Conservation (phyloP, 2,797 vertebrate species). For the Discoglossus pictus region DNA sequence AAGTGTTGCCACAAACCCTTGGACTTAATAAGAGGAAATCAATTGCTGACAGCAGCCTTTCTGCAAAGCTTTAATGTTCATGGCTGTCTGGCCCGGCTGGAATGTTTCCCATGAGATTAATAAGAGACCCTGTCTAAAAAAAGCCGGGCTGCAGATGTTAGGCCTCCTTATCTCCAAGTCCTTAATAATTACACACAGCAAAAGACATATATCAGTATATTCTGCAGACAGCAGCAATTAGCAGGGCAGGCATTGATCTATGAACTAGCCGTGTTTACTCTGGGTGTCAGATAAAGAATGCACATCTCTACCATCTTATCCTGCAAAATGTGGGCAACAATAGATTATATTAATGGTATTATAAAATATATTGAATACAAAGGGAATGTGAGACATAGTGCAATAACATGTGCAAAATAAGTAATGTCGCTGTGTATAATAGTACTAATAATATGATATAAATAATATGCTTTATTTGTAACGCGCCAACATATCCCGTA, state of each 20-base stretch:
- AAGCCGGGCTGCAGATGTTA: conserved; percentile 44
- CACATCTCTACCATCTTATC: too few relatives aligned
- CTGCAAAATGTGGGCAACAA: too few relatives aligned
- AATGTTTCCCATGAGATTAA: not conserved
- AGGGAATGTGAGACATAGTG: too few relatives aligned
- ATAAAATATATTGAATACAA: too few relatives aligned
- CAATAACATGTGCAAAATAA: too few relatives aligned
- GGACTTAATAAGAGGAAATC: conserved; percentile 25
- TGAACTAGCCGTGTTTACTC: not conserved
- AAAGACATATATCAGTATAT: not conserved
- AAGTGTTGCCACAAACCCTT: not conserved
- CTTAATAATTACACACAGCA: conserved; percentile 29
- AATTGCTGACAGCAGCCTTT: conserved; percentile 33
- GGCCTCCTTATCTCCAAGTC: conserved; percentile 19
- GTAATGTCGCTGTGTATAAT: too few relatives aligned
- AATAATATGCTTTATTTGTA: too few relatives aligned
- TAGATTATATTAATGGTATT: too few relatives aligned
- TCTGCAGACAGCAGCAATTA: conserved; percentile 6
- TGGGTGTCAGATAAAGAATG: too few relatives aligned
- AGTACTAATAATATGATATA: too few relatives aligned
- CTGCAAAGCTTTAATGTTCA: conserved; percentile 32
- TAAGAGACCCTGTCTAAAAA: not conserved
- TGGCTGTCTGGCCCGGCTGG: conserved; percentile 19
- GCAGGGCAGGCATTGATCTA: conserved; percentile 6
- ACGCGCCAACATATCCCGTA: too few relatives aligned